phyloP scores from a whole-genome alignment of 2,113 vertebrate genomes.

The Odocoileus hemionus region DNA sequence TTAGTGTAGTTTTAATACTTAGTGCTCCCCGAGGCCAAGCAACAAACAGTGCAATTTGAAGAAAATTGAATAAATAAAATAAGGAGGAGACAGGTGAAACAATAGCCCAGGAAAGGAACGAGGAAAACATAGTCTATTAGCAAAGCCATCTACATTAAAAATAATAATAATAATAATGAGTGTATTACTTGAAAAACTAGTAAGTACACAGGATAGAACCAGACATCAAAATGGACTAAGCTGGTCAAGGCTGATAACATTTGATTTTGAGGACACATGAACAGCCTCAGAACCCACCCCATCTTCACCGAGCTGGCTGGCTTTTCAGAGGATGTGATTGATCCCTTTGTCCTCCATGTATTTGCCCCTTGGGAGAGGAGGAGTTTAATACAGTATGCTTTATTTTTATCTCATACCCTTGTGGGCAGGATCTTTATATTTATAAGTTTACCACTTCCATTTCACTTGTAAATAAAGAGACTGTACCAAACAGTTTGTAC shows the following conservation, averaged over 20 bases:
- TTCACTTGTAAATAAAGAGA: background rate
- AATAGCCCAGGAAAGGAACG: background rate
- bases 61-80: constrained; percentile 64
- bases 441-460: background rate
- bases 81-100: constrained; percentile 42
- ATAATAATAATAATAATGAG: background rate
- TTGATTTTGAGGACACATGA: background rate
- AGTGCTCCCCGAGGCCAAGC: constrained; percentile 39
- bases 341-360: background rate
- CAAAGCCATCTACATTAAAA: background rate
- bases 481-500: background rate
- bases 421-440: background rate
- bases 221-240: background rate
- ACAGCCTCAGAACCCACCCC: background rate
- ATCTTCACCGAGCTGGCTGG: accelerated
- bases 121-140: background rate
- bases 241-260: background rate
- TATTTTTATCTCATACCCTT: background rate
- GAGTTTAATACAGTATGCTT: background rate
- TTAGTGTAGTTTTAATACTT: constrained; percentile 62
- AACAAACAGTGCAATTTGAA: constrained; percentile 48
- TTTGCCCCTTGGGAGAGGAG: background rate
- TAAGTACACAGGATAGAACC: background rate
- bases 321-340: background rate
- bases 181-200: background rate